Conservation (phyloP, 2,888 invertebrate species). For the Pammene fasciana region DNA sequence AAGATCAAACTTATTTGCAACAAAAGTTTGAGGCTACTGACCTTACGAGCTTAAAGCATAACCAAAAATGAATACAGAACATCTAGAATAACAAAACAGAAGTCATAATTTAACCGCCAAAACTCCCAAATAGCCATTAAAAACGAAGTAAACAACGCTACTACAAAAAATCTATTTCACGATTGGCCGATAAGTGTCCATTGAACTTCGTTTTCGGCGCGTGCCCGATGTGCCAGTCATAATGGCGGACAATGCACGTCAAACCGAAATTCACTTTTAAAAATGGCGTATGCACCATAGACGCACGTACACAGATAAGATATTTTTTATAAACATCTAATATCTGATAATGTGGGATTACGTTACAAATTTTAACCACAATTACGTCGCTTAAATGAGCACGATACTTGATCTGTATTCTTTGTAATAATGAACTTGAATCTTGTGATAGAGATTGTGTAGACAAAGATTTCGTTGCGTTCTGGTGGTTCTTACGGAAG, state of each 20-base stretch:
- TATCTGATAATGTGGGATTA: conserved; percentile 61
- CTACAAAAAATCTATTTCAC: conserved; percentile 58
- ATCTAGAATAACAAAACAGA: conserved; percentile 44
- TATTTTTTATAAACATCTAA: conserved; percentile 4
- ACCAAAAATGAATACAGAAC: too few relatives aligned
- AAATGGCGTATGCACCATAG: conserved; percentile 16
- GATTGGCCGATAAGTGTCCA: conserved; percentile 64
- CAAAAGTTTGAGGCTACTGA: too few relatives aligned
- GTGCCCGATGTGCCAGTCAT: conserved; percentile 76
- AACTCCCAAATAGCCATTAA: conserved; percentile 34
- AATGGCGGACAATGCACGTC: conserved; percentile 76
- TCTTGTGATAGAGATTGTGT: conserved; percentile 51
- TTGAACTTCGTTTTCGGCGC: conserved; percentile 70
- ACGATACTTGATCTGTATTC: conserved; percentile 54
- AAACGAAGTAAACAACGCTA: conserved; percentile 50
- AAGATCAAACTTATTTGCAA: not conserved
- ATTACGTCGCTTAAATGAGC: conserved; percentile 69
- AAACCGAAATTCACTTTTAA: conserved; percentile 44
- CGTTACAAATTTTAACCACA: conserved; percentile 77
- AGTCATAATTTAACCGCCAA: conserved; percentile 47
- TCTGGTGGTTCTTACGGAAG: conserved; percentile 45
- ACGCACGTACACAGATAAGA: not conserved
- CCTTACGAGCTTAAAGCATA: too few relatives aligned
- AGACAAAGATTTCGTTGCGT: conserved; percentile 48
- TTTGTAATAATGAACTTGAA: conserved; percentile 70